Evolutionary conservation across 1,140 invertebrate genomes (phyloP), one percentile per base, ranked within the genome.

Genomic region (Palaemon carinicauda): DNA sequence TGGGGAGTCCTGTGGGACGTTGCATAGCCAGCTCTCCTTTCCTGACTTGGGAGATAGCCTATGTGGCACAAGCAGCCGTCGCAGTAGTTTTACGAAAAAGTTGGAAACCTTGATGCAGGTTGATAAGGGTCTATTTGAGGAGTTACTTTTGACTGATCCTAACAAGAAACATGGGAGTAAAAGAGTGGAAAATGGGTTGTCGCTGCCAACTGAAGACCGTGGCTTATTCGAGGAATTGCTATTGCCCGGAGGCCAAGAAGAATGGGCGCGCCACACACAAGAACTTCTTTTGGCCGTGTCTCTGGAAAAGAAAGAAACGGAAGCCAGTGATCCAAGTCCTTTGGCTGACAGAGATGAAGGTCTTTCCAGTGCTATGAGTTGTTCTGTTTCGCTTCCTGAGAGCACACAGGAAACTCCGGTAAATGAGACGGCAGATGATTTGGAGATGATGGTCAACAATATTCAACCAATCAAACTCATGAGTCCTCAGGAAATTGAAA

Each of bases 91-190:
- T 53, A 84, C 80, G 29, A 82, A 82, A 51, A 82, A 52, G 53
- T 21, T 82, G 21, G 86, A 82, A 29, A 82, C 86, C 5, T 50
- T 87, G n/a, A 79, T 82, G 73, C 80, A 87, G 41, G 77, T 89
- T 14, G 88, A 89, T n/a, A 89, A 85, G 60, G 88, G 88, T 4
- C 56, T 89, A 4, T 89, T 89, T 85, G 88, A 89, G 52, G 88
- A 89, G 50, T 51, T 89, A 33, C 79, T 89, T 21, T 74, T 89
- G 51, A 87, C 86, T 24, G 88, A 89, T 50, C 82, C 86, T 19
- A 80, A 41, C 41, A 78, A 80, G n/a, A 79, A 80, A 19, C 53
- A 71, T 53, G 50, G 80, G 3, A 51, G 52, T 52, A 87, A 81
- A 33, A 81, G 80, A 41, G 27, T 50, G 10, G 87, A 89, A n/a